phyloP scores from a whole-genome alignment of 2,888 invertebrate genomes.

The Catocala sponsa region DNA sequence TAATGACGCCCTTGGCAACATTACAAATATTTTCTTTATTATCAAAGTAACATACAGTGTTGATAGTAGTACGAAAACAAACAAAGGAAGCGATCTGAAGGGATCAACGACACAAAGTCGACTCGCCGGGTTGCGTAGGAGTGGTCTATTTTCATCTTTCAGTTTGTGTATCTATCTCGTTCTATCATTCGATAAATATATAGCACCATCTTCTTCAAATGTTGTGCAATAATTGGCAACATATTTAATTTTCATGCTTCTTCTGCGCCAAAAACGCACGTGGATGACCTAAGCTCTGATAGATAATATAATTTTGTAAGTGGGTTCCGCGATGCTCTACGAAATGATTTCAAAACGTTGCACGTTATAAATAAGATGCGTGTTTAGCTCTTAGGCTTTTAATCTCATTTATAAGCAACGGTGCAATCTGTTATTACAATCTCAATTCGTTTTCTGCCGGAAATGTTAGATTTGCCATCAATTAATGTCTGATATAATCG shows the following conservation, averaged over 20 bases:
- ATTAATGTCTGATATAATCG: too few species aligned
- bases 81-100: conserved; percentile 65
- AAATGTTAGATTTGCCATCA: too few species aligned
- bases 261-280: conserved; percentile 80
- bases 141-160: conserved; percentile 79
- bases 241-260: conserved; percentile 65
- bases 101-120: conserved; percentile 83
- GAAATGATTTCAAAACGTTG: conserved; percentile 27
- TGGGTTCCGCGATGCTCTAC: conserved; percentile 22
- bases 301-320: conserved; percentile 50
- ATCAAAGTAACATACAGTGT: conserved; percentile 31
- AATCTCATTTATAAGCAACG: background rate
- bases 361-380: conserved; percentile 25
- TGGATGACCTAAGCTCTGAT: conserved; percentile 67
- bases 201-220: conserved; percentile 58
- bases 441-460: background rate
- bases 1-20: conserved; percentile 42
- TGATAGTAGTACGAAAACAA: conserved; percentile 68
- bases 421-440: background rate
- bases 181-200: conserved; percentile 44
- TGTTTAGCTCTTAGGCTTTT: background rate
- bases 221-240: conserved; percentile 85
- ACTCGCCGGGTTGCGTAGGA: conserved; percentile 76
- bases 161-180: conserved; percentile 67
- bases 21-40: conserved; percentile 39